These are phyloP conservation scores for Hydractinia echinata DNA, from an alignment of 30 jellyfish, hydroid and myxozoan genomes.

Conservation along the genomic window DNA sequence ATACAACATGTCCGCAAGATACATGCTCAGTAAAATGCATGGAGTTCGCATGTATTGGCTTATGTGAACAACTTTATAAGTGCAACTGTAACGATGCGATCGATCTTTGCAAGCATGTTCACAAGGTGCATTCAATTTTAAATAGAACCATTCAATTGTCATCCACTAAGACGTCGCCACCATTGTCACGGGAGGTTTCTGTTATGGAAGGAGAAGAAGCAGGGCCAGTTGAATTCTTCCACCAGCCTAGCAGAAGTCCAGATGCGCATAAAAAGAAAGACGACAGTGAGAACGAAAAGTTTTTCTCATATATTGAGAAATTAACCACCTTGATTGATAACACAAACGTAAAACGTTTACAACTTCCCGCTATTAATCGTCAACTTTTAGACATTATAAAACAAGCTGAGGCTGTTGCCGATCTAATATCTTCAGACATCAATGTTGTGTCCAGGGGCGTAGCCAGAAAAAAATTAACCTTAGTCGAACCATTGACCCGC, in stretches of 20 bases:
- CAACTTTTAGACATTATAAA: background rate
- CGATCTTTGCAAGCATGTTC: background rate
- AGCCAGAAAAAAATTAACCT: too few relatives aligned
- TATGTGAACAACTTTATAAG: background rate
- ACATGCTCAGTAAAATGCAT: conserved; percentile 1
- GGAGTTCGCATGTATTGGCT: background rate
- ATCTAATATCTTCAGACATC: too few relatives aligned
- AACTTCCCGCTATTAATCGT: background rate
- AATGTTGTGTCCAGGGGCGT: too few relatives aligned
- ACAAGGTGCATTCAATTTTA: background rate
- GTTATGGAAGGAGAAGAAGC: too few relatives aligned
- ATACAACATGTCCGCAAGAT: background rate
- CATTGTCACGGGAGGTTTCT: too few relatives aligned
- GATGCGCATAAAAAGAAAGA: background rate
- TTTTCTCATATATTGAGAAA: background rate
- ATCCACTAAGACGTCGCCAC: background rate
- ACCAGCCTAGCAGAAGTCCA: background rate
- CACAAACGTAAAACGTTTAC: background rate
- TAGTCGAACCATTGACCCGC: too few relatives aligned
- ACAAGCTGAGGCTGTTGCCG: background rate
- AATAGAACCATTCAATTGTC: background rate
- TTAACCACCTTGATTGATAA: background rate
- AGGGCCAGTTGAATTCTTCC: too few relatives aligned
- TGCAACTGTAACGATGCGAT: conserved; percentile 5
- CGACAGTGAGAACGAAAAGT: background rate